phyloP scores from a whole-genome alignment of 2,113 vertebrate species.

The Prionailurus viverrinus region DNA sequence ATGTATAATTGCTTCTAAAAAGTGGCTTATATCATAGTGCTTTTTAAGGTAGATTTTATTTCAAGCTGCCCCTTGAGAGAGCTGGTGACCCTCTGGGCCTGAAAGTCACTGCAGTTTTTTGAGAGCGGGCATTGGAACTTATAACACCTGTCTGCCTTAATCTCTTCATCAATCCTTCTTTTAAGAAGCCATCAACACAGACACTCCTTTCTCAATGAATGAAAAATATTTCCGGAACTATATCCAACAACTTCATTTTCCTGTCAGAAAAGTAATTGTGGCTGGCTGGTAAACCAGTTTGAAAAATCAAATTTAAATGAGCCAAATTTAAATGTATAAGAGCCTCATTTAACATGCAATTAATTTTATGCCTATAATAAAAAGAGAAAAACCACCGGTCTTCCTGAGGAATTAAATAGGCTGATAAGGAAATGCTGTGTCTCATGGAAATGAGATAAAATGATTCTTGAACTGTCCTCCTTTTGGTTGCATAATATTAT shows the following conservation, averaged over 20 bases:
- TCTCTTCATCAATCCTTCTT: not conserved
- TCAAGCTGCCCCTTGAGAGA: not conserved
- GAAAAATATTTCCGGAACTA: conserved; percentile 61
- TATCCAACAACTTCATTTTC: conserved; percentile 68
- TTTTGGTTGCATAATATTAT: conserved; percentile 58
- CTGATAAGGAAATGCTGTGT: conserved; percentile 55
- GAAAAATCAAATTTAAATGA: conserved; percentile 79
- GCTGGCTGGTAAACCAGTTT: conserved; percentile 74
- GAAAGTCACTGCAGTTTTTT: not conserved
- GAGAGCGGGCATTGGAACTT: not conserved
- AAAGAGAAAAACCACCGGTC: conserved; percentile 63
- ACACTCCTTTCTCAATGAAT: not conserved
- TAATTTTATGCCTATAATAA: conserved; percentile 79
- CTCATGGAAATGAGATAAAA: conserved; percentile 47
- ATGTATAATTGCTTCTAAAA: not conserved
- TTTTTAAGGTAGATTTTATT: conserved; percentile 29
- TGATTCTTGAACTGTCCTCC: conserved; percentile 27
- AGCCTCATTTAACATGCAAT: conserved; percentile 80
- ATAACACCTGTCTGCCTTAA: not conserved
- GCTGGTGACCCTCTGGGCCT: not conserved
- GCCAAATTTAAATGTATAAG: conserved; percentile 80
- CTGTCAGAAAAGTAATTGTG: conserved; percentile 71
- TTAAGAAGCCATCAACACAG: not conserved
- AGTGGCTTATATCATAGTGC: not conserved
- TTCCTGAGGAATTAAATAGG: conserved; percentile 67